Base-by-base conservation (phyloP, 2,888 invertebrate species). In the Lepeophtheirus nordmannii region DNA sequence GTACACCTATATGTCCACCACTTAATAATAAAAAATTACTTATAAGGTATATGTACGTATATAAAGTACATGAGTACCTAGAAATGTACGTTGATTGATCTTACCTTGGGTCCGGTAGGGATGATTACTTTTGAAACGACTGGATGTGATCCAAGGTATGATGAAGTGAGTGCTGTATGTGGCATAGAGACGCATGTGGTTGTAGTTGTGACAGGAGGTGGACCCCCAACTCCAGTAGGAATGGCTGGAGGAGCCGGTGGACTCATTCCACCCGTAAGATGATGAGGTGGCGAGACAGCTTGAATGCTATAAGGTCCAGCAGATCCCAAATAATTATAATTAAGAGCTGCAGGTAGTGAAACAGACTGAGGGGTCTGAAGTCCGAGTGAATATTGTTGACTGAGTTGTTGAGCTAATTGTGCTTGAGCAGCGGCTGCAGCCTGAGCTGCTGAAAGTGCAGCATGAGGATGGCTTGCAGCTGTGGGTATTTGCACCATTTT, bases 131-230 rank as follows among this genome's bases (percentile, higher is more conserved):
- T 46, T 14, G 53, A 46, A 17, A 46, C 53, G 8, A 46, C 53
- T 46, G 53, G 53, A 46, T 46, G 53, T 14, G 53, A n/a, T 46
- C 53, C 53, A 46, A 46, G 53, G 53, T 46, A 46, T 2, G 53
- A 46, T 14, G 53, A n/a, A 17, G 2, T n/a, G 14, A 46, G 53
- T 5, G n/a, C 53, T n/a, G 14, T 46, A 46, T 46, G 53, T 17
- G 53, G 53, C 53, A 46, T 8, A 46, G 53, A 14, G n/a, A 46
- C 53, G 8, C 14, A 14, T 14, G 53, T n/a, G 53, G 53, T n/a
- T 46, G 53, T n/a, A 46, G 53, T 14, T 17, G 53, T 46, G 8
- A 14, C 17, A 17, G 17, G n/a, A 8, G 53, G 53, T 14, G 53
- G 53, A 14, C 53, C 53, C 8, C 53, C 53, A 30, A 30, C 30